Conservation (phyloP, 2,113 vertebrate species). For the Eidolon helvum region DNA sequence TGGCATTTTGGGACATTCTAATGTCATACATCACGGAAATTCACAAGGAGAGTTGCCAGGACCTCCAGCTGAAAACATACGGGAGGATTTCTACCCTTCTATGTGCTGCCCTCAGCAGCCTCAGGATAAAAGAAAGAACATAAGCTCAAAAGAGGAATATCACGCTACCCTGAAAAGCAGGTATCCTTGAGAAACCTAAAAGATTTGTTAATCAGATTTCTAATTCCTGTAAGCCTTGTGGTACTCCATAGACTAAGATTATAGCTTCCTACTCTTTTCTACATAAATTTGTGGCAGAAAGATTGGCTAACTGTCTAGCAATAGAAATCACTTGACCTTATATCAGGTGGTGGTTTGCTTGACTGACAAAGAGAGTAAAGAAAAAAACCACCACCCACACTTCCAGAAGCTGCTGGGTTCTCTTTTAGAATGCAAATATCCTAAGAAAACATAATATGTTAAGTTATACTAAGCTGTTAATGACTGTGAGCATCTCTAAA, state of each 20-base stretch:
- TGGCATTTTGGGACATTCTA: not conserved
- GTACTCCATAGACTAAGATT: not conserved
- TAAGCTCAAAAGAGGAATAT: not conserved
- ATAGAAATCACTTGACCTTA: constrained; percentile 20
- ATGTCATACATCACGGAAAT: constrained; percentile 9
- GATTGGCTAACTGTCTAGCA: not conserved
- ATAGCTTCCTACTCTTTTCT: not conserved
- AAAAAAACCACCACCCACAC: not conserved
- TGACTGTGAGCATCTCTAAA: not conserved
- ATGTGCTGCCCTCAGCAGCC: not conserved
- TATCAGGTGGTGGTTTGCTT: constrained; percentile 14
- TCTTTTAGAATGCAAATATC: constrained; percentile 28
- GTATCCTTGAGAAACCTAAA: not conserved
- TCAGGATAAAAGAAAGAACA: not conserved
- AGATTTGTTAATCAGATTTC: constrained; percentile 22
- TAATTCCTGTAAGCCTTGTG: not conserved
- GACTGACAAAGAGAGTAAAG: constrained; percentile 11
- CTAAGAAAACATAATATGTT: not conserved
- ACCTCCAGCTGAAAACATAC: constrained; percentile 21
- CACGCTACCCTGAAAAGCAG: constrained; percentile 2
- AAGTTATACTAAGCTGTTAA: constrained; percentile 13
- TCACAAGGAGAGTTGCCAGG: constrained; percentile 12
- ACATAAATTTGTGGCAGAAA: constrained; percentile 9
- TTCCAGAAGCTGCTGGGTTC: not conserved
- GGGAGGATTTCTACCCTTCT: not conserved